Conservation (phyloP, 2,888 invertebrate species). For the Drosophila austrosaltans region DNA sequence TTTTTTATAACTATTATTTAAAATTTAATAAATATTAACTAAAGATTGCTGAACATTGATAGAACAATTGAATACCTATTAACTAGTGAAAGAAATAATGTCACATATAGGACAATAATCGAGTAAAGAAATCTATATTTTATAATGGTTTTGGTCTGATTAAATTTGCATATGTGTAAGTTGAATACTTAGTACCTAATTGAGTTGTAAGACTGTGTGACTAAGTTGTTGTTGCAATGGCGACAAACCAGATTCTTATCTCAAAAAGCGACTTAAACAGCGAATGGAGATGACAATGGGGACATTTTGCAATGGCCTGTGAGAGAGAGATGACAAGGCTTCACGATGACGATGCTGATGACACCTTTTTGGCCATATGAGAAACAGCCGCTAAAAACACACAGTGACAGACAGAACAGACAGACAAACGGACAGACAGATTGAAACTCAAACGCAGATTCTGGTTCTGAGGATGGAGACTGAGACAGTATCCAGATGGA, state of each 20-base stretch:
- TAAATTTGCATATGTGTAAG: not conserved
- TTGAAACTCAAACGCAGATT: too few relatives aligned
- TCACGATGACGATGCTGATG: constrained; percentile 50
- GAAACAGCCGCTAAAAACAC: not conserved
- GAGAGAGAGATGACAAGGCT: constrained; percentile 31
- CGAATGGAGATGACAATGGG: constrained; percentile 21
- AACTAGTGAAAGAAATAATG: too few relatives aligned
- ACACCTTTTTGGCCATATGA: constrained; percentile 36
- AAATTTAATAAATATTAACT: too few relatives aligned
- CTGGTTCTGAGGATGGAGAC: too few relatives aligned
- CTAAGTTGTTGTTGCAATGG: constrained; percentile 21
- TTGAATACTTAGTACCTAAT: constrained; percentile 12
- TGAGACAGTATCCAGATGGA: not conserved
- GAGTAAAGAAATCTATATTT: too few relatives aligned
- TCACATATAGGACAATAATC: too few relatives aligned
- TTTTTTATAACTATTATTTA: too few relatives aligned
- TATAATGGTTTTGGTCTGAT: not conserved
- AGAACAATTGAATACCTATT: too few relatives aligned
- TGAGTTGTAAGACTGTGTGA: constrained; percentile 7
- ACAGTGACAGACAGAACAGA: constrained; percentile 1
- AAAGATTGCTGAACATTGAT: too few relatives aligned
- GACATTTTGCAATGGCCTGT: constrained; percentile 37
- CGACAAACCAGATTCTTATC: constrained; percentile 23
- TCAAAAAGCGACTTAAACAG: constrained; percentile 9
- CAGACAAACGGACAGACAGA: too few relatives aligned